phyloP scores from a whole-genome alignment of 2,888 invertebrate genomes.

The Epirrhoe tristata region DNA sequence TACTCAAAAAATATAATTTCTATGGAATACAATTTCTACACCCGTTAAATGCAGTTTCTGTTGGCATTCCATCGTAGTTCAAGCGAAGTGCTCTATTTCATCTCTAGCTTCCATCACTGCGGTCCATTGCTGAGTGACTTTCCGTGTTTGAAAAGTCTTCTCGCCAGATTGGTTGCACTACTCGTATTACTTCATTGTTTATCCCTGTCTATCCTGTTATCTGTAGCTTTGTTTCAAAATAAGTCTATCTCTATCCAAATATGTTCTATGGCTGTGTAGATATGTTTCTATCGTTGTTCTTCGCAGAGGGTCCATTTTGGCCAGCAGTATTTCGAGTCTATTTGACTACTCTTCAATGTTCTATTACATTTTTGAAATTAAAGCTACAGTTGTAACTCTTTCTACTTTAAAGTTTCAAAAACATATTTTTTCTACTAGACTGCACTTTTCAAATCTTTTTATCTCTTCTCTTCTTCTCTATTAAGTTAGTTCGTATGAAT shows the following conservation, averaged over 20 bases:
- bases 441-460: too few relatives aligned
- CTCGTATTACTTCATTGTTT: conserved; percentile 18
- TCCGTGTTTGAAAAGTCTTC: conserved; percentile 33
- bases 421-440: too few relatives aligned
- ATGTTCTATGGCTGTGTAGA: background rate
- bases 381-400: too few relatives aligned
- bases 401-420: too few relatives aligned
- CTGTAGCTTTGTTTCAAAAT: background rate
- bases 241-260: background rate
- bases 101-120: conserved; percentile 16
- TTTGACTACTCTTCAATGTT: background rate
- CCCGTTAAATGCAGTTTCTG: background rate
- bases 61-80: background rate
- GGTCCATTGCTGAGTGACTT: conserved; percentile 39
- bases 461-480: too few relatives aligned
- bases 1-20: too few relatives aligned
- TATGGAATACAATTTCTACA: too few relatives aligned
- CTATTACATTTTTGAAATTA: too few relatives aligned
- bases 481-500: too few relatives aligned
- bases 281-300: background rate
- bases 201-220: conserved; percentile 8
- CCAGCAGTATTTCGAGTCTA: background rate
- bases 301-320: background rate
- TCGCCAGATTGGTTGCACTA: conserved; percentile 28
- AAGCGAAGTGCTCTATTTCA: background rate